These are phyloP conservation scores for Caenorhabditis virilis DNA, from an alignment of 2,888 invertebrate species.

Conservation along the genomic window DNA sequence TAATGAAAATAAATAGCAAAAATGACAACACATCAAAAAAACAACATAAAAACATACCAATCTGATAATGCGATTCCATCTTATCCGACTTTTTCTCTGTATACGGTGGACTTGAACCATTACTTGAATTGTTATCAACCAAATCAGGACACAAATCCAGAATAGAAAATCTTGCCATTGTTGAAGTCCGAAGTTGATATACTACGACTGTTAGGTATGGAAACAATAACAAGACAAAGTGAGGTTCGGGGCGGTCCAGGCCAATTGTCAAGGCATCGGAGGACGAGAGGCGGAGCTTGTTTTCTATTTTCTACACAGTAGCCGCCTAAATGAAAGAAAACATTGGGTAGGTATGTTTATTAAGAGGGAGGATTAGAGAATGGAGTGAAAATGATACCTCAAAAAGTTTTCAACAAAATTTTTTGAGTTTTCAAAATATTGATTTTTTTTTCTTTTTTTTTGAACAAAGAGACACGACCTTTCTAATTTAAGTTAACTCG, in stretches of 20 bases:
- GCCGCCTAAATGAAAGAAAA: not conserved
- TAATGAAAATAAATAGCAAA: not conserved
- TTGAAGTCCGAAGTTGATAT: constrained; percentile 18
- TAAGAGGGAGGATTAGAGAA: not conserved
- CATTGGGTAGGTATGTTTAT: not conserved
- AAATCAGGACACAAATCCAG: constrained; percentile 52
- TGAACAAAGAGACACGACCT: no score
- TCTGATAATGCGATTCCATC: not conserved
- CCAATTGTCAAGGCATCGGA: not conserved
- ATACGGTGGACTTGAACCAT: no score
- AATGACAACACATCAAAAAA: not conserved
- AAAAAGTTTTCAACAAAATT: no score
- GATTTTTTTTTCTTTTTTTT: no score
- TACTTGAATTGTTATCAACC: constrained; percentile 8
- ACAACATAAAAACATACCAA: constrained; percentile 8
- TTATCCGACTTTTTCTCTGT: not conserved
- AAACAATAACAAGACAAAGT: constrained; percentile 25
- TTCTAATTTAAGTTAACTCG: no score
- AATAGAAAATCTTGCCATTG: constrained; percentile 51
- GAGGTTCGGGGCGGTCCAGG: no score
- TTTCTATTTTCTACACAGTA: no score
- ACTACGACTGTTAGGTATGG: constrained; percentile 34
- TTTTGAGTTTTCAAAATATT: no score
- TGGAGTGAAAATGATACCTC: not conserved
- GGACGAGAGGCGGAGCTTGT: not conserved